Base-by-base conservation (phyloP, 2,797 vertebrate species). In the Brachymystax lenok region DNA sequence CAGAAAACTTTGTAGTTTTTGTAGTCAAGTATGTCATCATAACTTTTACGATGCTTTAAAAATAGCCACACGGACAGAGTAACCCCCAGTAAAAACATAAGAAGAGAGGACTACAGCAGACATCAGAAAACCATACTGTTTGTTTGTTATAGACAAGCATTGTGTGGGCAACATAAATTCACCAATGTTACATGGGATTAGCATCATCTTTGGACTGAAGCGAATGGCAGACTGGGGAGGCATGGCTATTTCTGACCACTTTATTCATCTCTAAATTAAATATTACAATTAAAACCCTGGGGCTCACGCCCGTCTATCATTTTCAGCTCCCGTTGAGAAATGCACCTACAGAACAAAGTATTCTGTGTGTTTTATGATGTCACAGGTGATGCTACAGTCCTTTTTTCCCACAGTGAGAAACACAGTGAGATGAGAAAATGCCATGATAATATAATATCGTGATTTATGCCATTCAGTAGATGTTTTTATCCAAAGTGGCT, bases 241-340 rank as follows among this genome's bases (percentile, higher is more conserved):
- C 40, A 50, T 14, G 19, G n/a, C 10, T 70, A 70, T 70, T 70
- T 71, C 69, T 71, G 69, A 52, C 46, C 50, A 71, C 69, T 51
- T 21, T 67, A 28, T 16, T 30, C 1, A 68, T 3, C 35, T 70
- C 7, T 70, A 19, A 70, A 70, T 70, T 6, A 70, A 70, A 50
- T 35, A 70, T 50, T 5, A 24, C 5, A 2, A 21, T 46, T 1
- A 70, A 70, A 50, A 4, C 33, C 7, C 33, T 50, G 16, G 33
- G 68, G 35, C 68, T 21, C 69, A 21, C 16, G 17, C 17, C 30
- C 19, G 16, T 35, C 40, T 46, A 3, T 35, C 67, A 33, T 69
- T 40, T n/a, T 69, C 33, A 69, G 16, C 30, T 66, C 27, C 10
- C 13, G 63, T 66, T 27, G 27, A 30, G 27, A 66, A 28, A 17